Conservation (phyloP, 2,888 invertebrate genomes). For the Agapetus fuscipes region DNA sequence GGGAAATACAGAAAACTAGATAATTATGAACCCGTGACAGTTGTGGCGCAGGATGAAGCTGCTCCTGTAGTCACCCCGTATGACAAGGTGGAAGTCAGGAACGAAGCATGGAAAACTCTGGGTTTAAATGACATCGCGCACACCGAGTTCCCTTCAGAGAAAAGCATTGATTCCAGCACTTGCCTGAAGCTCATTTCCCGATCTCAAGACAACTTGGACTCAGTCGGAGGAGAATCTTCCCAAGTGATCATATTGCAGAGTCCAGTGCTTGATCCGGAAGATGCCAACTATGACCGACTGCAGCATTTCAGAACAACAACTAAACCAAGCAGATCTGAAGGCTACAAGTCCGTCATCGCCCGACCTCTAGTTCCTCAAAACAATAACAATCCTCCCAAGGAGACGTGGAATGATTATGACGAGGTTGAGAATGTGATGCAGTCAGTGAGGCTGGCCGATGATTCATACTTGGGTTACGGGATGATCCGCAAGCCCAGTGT, state of each 20-base stretch:
- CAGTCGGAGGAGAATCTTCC: slow-evolving; percentile 40
- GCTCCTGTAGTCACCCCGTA: slow-evolving; percentile 46
- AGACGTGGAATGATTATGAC: slow-evolving; percentile 66
- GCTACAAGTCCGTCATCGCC: slow-evolving; percentile 62
- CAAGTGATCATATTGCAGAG: slow-evolving; percentile 47
- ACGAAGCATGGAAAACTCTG: slow-evolving; percentile 73
- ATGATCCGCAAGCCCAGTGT: slow-evolving; percentile 59
- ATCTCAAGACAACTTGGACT: slow-evolving; percentile 42
- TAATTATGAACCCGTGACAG: slow-evolving; percentile 36
- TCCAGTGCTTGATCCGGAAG: slow-evolving; percentile 40
- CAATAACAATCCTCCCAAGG: slow-evolving; percentile 25
- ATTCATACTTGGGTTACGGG: slow-evolving; percentile 72
- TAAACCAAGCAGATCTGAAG: slow-evolving; percentile 52
- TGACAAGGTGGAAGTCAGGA: slow-evolving; percentile 66
- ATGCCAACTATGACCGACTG: slow-evolving; percentile 66
- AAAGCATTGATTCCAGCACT: slow-evolving; percentile 38
- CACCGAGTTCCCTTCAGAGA: slow-evolving; percentile 49
- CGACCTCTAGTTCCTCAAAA: slow-evolving; percentile 42
- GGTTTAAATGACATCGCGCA: slow-evolving; percentile 67
- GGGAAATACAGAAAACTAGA: slow-evolving; percentile 46
- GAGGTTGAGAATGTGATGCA: slow-evolving; percentile 61
- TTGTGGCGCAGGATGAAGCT: slow-evolving; percentile 36
- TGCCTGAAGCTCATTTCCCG: slow-evolving; percentile 43
- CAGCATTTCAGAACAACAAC: slow-evolving; percentile 73
- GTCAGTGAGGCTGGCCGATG: slow-evolving; percentile 64